Conservation (phyloP, 2,888 invertebrate genomes). For the Eupelmus urozonus region DNA sequence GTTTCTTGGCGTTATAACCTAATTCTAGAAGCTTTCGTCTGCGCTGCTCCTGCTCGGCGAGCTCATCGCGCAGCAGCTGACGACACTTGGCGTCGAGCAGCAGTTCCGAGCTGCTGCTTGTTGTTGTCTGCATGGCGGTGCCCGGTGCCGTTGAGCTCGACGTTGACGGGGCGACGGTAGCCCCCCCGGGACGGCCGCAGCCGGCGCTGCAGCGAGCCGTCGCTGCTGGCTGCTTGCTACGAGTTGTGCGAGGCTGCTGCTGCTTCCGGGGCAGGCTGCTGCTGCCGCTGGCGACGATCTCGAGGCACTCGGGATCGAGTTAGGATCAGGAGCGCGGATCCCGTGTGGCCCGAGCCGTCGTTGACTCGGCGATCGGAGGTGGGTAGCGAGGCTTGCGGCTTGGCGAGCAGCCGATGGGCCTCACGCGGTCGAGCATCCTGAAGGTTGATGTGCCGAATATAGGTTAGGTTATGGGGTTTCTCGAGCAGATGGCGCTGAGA, state of each 20-base stretch:
- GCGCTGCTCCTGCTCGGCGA: constrained; percentile 73
- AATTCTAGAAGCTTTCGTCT: constrained; percentile 76
- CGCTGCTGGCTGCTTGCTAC: neutral
- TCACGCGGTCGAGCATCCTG: constrained; percentile 25
- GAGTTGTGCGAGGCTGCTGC: constrained; percentile 7
- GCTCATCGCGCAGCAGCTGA: constrained; percentile 64
- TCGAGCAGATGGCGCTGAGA: too few relatives aligned
- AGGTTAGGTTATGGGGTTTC: neutral
- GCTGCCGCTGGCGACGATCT: constrained; percentile 28
- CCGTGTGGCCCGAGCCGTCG: constrained; percentile 54
- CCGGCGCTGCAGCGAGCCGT: constrained; percentile 8
- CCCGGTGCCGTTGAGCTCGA: constrained; percentile 45
- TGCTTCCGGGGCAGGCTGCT: constrained; percentile 14
- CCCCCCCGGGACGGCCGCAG: constrained; percentile 7
- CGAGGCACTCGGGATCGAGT: constrained; percentile 53
- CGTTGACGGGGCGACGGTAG: constrained; percentile 37
- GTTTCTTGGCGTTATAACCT: constrained; percentile 79
- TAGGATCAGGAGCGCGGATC: constrained; percentile 60
- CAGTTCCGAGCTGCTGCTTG: constrained; percentile 88
- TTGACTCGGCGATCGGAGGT: constrained; percentile 14
- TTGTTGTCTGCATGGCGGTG: constrained; percentile 82
- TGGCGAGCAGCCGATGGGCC: constrained; percentile 26
- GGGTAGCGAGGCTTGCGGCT: constrained; percentile 18
- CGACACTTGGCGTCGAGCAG: constrained; percentile 86
- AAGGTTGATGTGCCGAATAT: neutral